These are phyloP conservation scores for Eurosta solidaginis DNA, from an alignment of 1,140 invertebrate genomes.

Conservation along the genomic window DNA sequence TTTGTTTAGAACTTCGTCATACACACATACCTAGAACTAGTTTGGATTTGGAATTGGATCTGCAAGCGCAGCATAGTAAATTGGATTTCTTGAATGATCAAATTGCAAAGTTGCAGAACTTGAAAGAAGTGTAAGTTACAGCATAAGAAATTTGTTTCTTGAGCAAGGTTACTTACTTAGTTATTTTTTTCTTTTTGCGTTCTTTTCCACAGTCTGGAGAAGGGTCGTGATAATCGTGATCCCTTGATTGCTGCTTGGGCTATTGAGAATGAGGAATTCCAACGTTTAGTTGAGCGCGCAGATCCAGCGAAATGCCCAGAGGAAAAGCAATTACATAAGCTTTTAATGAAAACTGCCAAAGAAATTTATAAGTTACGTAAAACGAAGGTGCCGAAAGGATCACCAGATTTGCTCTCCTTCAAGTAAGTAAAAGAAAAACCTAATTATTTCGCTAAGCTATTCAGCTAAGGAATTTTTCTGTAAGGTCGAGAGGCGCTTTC, in stretches of 20 bases:
- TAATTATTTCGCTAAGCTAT: background rate
- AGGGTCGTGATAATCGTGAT: conserved; percentile 78
- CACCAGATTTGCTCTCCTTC: conserved; percentile 89
- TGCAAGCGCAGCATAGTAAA: conserved; percentile 84
- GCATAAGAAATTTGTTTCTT: background rate
- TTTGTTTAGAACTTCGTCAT: conserved; percentile 61
- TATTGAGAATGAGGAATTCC: conserved; percentile 83
- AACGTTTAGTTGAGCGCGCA: conserved; percentile 72
- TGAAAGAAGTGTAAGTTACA: conserved; percentile 71
- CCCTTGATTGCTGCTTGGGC: conserved; percentile 80
- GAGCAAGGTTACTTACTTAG: background rate
- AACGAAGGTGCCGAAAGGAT: conserved; percentile 84
- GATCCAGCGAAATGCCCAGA: conserved; percentile 70
- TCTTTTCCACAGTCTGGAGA: conserved; percentile 64
- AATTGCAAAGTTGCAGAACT: conserved; percentile 75
- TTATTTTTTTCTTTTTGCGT: conserved; percentile 22
- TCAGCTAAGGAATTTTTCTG: background rate
- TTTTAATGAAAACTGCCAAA: conserved; percentile 83
- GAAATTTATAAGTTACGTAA: conserved; percentile 89
- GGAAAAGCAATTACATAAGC: conserved; percentile 78
- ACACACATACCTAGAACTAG: conserved; percentile 78
- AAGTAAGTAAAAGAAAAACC: conserved; percentile 74
- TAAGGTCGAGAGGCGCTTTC: too few species aligned
- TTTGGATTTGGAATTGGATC: conserved; percentile 88
- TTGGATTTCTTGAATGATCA: conserved; percentile 83